Conservation (phyloP, 2,888 invertebrate genomes). For the Embidobia sp. region DNA sequence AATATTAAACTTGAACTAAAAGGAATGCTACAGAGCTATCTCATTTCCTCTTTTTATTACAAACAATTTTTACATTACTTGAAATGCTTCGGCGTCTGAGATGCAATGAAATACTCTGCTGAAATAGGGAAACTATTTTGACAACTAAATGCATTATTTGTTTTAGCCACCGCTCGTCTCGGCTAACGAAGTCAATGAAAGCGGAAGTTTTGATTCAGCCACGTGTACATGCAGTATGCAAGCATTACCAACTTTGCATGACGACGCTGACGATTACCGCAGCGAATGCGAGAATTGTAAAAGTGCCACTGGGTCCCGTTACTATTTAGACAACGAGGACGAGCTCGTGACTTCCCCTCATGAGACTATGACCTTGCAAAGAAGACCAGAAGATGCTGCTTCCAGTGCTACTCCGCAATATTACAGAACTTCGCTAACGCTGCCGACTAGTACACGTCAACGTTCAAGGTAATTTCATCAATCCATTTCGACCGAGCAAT, state of each 20-base stretch:
- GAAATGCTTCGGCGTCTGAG: too few species aligned
- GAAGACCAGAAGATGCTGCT: conserved; percentile 83
- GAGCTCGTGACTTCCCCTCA: conserved; percentile 83
- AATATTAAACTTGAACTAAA: too few species aligned
- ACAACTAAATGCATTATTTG: conserved; percentile 12
- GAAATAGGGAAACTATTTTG: neutral
- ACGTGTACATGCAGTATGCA: conserved; percentile 79
- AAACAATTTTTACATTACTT: too few species aligned
- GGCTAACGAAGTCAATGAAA: conserved; percentile 77
- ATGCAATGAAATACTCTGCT: too few species aligned
- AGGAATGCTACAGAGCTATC: too few species aligned
- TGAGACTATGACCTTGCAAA: conserved; percentile 87
- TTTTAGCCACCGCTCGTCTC: conserved; percentile 75
- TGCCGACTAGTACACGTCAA: conserved; percentile 85
- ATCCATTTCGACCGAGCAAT: too few species aligned
- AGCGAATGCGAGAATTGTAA: conserved; percentile 94
- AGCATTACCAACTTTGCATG: conserved; percentile 80
- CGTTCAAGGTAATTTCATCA: conserved; percentile 83
- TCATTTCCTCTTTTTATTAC: too few species aligned
- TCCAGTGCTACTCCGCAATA: conserved; percentile 82
- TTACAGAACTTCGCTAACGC: conserved; percentile 85
- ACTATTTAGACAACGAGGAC: conserved; percentile 85
- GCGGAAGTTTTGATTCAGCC: conserved; percentile 80
- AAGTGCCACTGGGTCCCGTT: conserved; percentile 87
- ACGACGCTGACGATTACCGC: conserved; percentile 88